Evolutionary conservation across 1,140 invertebrate species (phyloP), one percentile per base, ranked within the genome.

Genomic region (Drosophila nigrodunni): DNA sequence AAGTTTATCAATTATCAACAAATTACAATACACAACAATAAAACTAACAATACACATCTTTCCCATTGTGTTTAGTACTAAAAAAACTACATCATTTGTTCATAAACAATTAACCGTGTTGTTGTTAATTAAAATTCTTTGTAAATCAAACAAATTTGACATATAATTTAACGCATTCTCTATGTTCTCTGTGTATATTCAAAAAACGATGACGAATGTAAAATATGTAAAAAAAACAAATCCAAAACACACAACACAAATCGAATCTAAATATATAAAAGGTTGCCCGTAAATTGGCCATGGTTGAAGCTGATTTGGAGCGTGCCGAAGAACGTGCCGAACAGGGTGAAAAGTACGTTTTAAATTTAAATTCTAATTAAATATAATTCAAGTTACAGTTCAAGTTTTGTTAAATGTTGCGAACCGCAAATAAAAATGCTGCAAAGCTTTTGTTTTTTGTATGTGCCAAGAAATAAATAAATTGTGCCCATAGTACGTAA

Each of bases 211-310:
- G 74, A 61, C 71, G 30, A 55, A 39, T 70, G 49, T 74, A 68
- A 54, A 68, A 54, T 60, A 49, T 57, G 65, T 75, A 86, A n/a
- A 74, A 70, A 72, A 70, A 52, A 46, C 13, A 39, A 55, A 55
- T 54, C 46, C 44, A 65, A 30, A 30, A 30, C 25, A 30, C 25
- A 66, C 62, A 72, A 72, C 65, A 69, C 41, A 71, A 80, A 82
- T 66, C 67, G 30, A 55, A 75, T 57, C 68, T 46, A 88, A 75
- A 73, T 67, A 76, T 82, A 86, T 73, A 93, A 92, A 95, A 99
- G 99, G 98, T 99, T 93, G 98, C 99, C 95, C 98, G 99, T 98
- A 99, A 99, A 96, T 97, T 99, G 96, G 99, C 99, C 94, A 99
- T 99, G 98, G 99, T 99, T 96, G 99, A 99, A 95, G 99, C 99